Evolutionary conservation across 2,113 vertebrate species (phyloP).

Genomic region (Psephotus haematonotus): DNA sequence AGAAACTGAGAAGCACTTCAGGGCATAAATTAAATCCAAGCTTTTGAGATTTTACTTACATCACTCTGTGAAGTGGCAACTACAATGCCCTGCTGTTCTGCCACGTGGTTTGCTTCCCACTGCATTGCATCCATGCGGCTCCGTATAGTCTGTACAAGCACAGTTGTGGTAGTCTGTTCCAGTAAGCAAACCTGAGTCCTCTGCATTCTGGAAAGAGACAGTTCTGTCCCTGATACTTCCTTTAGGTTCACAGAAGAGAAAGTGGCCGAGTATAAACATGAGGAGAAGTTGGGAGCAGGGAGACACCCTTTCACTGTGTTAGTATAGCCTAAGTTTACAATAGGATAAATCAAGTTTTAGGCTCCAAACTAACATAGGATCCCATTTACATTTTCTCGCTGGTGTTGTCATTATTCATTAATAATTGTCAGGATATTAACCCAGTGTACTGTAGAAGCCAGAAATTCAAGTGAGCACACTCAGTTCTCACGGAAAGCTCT

Average conservation of each 20-base stretch:
- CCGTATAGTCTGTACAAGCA: background rate
- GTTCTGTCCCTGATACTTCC: background rate
- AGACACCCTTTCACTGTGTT: background rate
- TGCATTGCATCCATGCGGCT: accelerated
- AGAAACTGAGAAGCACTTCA: background rate
- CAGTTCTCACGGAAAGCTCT: background rate
- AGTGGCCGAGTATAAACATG: background rate
- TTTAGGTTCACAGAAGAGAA: background rate
- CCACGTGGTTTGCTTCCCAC: background rate
- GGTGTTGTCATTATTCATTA: background rate
- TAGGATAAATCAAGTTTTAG: background rate
- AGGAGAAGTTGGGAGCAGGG: background rate
- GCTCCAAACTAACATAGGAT: background rate
- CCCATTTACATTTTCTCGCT: background rate
- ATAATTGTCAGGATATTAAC: background rate
- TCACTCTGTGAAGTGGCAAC: background rate
- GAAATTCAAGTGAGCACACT: background rate
- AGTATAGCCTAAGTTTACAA: background rate
- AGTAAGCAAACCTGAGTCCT: background rate
- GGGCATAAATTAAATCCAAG: background rate
- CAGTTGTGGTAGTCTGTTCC: accelerated
- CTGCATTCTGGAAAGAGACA: background rate
- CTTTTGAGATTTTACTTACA: background rate
- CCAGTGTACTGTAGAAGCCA: background rate
- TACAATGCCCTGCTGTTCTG: background rate